Evolutionary conservation across 1,140 invertebrate species (phyloP), one percentile per base, ranked within the genome.

Genomic region (Meloidogyne chitwoodi): DNA sequence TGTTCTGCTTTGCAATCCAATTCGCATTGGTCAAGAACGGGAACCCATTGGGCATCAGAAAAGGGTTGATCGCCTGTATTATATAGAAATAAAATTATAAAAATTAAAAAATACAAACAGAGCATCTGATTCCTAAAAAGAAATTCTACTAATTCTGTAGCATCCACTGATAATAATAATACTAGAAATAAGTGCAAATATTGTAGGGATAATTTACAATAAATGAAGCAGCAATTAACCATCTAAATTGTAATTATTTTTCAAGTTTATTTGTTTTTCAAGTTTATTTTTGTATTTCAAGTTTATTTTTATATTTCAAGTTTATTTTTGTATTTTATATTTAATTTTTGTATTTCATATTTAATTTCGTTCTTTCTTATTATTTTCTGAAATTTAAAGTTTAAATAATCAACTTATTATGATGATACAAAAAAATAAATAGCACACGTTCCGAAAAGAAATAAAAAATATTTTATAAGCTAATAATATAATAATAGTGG

Each of bases 41-140:
- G 80, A 24, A 83, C 81, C 80, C 80, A 81, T 80, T 83, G 78
- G 12, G 80, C 81, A 41, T 81, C 81, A 31, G 80, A 68, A 62
- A 81, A 81, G 12, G 75, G 81, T 29, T 80, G 81, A 0, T 77
- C 80, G n/a, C 80, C 80, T 81, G 29, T 29, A 83, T 64, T 16
- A 0, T 11, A 26, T 24, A 38, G 11, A 22, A 65, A 10, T 5
- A 10, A 66, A 19, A 77, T 77, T 77, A 8, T 77, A 16, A 19
- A 26, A 62, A 48, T n/a, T 24, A n/a, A 19, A 19, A 22, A 8
- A 29, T 38, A 31, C 29, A 10, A 16, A 75, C 74, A 75, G 1
- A 75, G 19, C 14, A 61, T 38, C 11, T 75, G 74, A 34, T 75
- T 31, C 26, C 63, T 44, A 31, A 75, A 75, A 27, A 75, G 61